phyloP scores from a whole-genome alignment of 2,797 vertebrate species.

The Coilia nasus region DNA sequence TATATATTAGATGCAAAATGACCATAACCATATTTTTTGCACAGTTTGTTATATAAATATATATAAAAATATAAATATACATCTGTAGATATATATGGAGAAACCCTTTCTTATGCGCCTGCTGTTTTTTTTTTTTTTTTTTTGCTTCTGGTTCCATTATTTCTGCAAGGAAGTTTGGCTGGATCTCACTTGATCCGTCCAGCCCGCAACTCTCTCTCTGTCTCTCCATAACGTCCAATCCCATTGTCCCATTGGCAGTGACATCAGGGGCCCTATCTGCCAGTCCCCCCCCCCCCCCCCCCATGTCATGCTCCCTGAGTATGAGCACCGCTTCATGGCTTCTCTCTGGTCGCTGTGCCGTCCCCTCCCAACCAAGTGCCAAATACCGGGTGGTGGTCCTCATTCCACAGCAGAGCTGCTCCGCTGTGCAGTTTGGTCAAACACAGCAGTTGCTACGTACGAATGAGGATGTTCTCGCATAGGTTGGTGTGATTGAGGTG shows the following conservation, averaged over 20 bases:
- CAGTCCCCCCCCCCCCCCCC: background rate
- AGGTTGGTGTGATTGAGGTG: background rate
- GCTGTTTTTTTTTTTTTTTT: slow-evolving; percentile 45
- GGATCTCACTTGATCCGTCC: background rate
- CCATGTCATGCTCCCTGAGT: background rate
- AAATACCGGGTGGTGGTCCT: slow-evolving; percentile 35
- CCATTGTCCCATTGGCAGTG: background rate
- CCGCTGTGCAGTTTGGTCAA: background rate
- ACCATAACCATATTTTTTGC: slow-evolving; percentile 63
- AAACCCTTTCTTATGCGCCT: slow-evolving; percentile 47
- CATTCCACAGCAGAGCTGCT: background rate
- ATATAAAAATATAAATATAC: slow-evolving; percentile 34
- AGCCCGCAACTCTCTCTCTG: background rate
- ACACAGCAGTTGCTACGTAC: background rate
- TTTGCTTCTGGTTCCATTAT: slow-evolving; percentile 37
- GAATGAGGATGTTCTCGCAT: background rate
- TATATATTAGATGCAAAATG: slow-evolving; percentile 54
- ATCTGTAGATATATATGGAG: slow-evolving; percentile 32
- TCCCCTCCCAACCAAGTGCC: slow-evolving; percentile 65
- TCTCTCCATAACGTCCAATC: background rate
- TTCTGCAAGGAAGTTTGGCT: slow-evolving; percentile 27
- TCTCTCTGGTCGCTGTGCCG: slow-evolving; percentile 44
- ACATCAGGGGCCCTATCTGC: background rate
- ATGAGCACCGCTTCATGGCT: background rate
- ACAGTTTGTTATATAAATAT: slow-evolving; percentile 58